Evolutionary conservation across 2,797 vertebrate genomes (phyloP).

Genomic region (Lacerta bilineata): DNA sequence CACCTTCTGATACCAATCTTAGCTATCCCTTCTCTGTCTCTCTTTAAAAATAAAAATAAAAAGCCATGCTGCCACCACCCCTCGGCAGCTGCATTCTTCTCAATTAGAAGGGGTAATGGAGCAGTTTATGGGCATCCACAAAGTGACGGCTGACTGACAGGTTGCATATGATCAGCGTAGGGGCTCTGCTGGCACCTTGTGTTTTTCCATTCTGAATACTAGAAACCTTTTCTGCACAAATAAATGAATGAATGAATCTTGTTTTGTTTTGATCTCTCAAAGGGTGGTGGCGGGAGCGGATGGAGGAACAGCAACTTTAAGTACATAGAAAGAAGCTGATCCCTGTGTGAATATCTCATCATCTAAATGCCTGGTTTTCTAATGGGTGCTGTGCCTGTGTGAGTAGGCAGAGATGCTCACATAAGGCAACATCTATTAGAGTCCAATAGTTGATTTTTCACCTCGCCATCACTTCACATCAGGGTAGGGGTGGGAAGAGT

Average conservation of each 20-base stretch:
- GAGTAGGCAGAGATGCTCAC: no score
- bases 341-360: neutral
- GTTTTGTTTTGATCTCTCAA: neutral
- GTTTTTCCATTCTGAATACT: slow-evolving; percentile 61
- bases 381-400: neutral
- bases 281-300: neutral
- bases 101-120: slow-evolving; percentile 80
- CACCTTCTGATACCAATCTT: slow-evolving; percentile 47
- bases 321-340: neutral
- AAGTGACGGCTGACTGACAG: slow-evolving; percentile 78
- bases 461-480: neutral
- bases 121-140: slow-evolving; percentile 79
- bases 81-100: slow-evolving; percentile 76
- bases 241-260: neutral
- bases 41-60: slow-evolving; percentile 30
- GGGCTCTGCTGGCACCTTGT: slow-evolving; percentile 66
- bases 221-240: slow-evolving; percentile 46
- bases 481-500: neutral
- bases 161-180: slow-evolving; percentile 66
- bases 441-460: neutral
- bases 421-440: neutral
- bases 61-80: slow-evolving; percentile 64
- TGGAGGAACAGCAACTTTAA: neutral
- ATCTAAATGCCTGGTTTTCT: neutral
- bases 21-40: slow-evolving; percentile 53